Percentiles rank a stretch among this genome's conserved stretches.
These are phyloP conservation scores for Tetranychus cinnabarinus DNA, from an alignment of 1,140 invertebrate genomes.

Conservation along the genomic window DNA sequence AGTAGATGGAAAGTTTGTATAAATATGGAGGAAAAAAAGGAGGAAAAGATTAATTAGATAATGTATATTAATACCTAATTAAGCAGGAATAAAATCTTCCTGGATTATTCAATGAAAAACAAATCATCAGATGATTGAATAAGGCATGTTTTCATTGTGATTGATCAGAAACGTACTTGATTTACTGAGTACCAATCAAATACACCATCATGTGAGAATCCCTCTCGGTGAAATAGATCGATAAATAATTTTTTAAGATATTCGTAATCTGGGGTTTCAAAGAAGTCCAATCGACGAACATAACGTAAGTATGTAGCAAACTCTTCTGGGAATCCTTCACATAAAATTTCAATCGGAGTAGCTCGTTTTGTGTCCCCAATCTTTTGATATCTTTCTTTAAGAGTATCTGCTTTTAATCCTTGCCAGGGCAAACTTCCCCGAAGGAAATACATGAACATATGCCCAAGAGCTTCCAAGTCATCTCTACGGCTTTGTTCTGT, in stretches of 20 bases:
- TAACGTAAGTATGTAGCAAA: conserved; percentile 87
- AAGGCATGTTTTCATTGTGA: too few species aligned
- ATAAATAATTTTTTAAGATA: conserved; percentile 84
- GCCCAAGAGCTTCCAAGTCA: conserved; percentile 93
- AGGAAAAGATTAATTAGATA: too few species aligned
- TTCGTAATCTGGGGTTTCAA: conserved; percentile 98
- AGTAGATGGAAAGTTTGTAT: too few species aligned
- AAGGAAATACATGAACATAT: conserved; percentile 99
- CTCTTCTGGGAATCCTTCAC: conserved; percentile 73
- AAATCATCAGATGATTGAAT: too few species aligned
- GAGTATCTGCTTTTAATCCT: conserved; percentile 94
- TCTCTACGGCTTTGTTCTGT: conserved; percentile 94
- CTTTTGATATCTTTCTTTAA: conserved; percentile 99
- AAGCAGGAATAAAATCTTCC: too few species aligned
- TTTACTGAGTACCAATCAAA: conserved; percentile 54
- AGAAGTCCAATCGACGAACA: conserved; percentile 91
- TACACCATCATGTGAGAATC: conserved; percentile 77
- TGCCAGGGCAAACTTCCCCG: conserved; percentile 97
- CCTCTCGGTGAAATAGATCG: conserved; percentile 76
- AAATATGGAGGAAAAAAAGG: too few species aligned
- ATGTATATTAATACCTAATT: too few species aligned
- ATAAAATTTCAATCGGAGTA: conserved; percentile 86
- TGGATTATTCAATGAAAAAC: too few species aligned
- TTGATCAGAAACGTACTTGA: conserved; percentile 7
- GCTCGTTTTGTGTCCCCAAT: conserved; percentile 97